phyloP scores from a whole-genome alignment of 92 coral and sea anemone species.

The Paragorgia papillata region DNA sequence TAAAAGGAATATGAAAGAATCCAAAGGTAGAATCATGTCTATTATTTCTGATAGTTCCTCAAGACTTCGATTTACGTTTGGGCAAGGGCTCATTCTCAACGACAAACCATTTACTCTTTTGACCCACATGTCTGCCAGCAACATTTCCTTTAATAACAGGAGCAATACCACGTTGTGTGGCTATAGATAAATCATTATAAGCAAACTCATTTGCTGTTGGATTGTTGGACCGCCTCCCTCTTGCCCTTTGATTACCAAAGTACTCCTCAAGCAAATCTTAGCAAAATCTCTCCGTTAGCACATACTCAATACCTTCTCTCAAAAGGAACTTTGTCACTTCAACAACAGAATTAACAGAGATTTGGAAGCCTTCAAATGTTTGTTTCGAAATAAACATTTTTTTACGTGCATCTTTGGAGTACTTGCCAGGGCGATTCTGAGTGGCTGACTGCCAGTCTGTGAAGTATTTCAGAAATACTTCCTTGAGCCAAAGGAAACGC shows the following conservation, averaged over 20 bases:
- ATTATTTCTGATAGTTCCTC: too few relatives aligned
- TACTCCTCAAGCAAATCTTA: constrained; percentile 47
- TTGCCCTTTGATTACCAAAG: constrained; percentile 21
- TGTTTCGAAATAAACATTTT: constrained; percentile 61
- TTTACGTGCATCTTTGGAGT: constrained; percentile 47
- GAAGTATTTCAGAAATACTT: constrained; percentile 48
- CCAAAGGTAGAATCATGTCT: too few relatives aligned
- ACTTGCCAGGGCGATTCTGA: constrained; percentile 57
- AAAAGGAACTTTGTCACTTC: constrained; percentile 61
- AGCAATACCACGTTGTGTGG: constrained; percentile 11
- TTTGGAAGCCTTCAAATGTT: constrained; percentile 51
- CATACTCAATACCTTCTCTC: constrained; percentile 56
- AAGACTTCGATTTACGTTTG: neutral
- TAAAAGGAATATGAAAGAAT: too few relatives aligned
- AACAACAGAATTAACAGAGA: constrained; percentile 55
- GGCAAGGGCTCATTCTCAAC: neutral
- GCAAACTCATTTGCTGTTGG: constrained; percentile 35
- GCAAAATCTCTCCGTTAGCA: constrained; percentile 50
- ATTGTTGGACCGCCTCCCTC: constrained; percentile 35
- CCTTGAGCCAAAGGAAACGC: constrained; percentile 23
- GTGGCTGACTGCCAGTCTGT: constrained; percentile 46
- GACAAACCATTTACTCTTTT: constrained; percentile 2
- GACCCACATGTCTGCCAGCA: neutral
- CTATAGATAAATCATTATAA: constrained; percentile 21
- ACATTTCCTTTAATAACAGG: constrained; percentile 3